phyloP scores from a whole-genome alignment of 2,113 vertebrate genomes.

The Pao palembangensis region DNA sequence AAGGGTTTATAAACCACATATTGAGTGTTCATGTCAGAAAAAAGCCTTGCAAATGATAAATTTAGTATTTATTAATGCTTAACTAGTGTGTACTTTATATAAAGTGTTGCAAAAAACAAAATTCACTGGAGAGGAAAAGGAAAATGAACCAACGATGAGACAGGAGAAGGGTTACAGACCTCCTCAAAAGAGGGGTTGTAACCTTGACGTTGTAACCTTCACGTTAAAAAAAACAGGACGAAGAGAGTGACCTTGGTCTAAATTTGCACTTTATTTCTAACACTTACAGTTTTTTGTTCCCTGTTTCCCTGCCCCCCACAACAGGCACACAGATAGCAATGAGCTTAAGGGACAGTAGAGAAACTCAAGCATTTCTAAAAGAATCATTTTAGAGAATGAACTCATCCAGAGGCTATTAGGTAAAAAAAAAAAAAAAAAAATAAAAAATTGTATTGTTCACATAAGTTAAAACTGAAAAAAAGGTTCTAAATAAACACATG shows the following conservation, averaged over 20 bases:
- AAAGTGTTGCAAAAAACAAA: no score
- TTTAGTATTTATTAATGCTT: no score
- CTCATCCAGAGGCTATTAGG: conserved; percentile 66
- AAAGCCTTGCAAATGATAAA: no score
- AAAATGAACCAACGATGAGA: no score
- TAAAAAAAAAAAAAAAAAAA: conserved; percentile 49
- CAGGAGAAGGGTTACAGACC: no score
- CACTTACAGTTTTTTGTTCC: conserved; percentile 72
- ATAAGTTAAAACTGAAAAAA: conserved; percentile 56
- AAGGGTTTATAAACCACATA: no score
- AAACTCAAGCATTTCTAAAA: conserved; percentile 69
- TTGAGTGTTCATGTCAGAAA: no score
- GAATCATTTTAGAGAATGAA: conserved; percentile 66
- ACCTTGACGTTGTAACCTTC: not conserved
- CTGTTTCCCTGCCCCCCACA: conserved; percentile 61
- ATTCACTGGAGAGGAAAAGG: no score
- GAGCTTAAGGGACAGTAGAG: conserved; percentile 69
- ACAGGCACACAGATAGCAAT: conserved; percentile 80
- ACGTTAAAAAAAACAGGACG: conserved; percentile 15
- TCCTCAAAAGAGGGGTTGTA: no score
- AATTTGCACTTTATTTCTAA: conserved; percentile 76
- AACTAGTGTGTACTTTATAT: no score
- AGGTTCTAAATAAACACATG: conserved; percentile 39
- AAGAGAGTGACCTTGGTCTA: conserved; percentile 63
- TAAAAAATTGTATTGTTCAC: conserved; percentile 37